phyloP scores from a whole-genome alignment of 2,113 vertebrate species.

The Onychostruthus taczanowskii region DNA sequence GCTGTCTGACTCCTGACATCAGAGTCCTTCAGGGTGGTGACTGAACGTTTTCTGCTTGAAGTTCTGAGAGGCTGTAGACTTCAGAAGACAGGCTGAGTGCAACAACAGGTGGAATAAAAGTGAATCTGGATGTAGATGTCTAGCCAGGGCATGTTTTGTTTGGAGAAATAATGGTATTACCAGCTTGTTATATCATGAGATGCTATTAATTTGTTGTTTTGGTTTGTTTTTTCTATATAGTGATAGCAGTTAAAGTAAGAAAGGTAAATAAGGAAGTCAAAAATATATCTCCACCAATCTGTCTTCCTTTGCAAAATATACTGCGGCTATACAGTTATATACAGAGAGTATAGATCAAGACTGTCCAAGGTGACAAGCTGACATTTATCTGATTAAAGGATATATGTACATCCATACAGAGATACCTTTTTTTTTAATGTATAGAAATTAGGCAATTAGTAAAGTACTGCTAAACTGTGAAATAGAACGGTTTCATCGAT shows the following conservation, averaged over 20 bases:
- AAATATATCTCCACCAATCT: background rate
- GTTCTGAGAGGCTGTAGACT: background rate
- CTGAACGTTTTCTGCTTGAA: background rate
- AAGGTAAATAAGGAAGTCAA: background rate
- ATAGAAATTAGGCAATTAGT: background rate
- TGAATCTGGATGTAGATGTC: background rate
- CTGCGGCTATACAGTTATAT: background rate
- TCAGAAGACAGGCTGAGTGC: background rate
- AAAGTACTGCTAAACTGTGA: background rate
- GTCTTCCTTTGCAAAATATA: background rate
- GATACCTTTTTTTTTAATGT: background rate
- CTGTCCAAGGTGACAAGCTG: background rate
- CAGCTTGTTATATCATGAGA: background rate
- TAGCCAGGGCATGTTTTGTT: background rate
- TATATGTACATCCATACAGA: background rate
- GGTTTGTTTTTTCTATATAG: background rate
- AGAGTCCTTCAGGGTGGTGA: rapidly evolving
- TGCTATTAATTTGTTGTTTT: background rate
- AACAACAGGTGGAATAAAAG: background rate
- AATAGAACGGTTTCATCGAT: background rate
- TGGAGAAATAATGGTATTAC: background rate
- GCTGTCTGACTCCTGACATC: background rate
- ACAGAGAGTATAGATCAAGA: background rate
- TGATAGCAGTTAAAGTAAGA: background rate
- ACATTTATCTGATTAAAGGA: background rate